These are phyloP conservation scores for Distichodus sexfasciatus DNA, from an alignment of 2,797 vertebrate species.

Conservation along the genomic window DNA sequence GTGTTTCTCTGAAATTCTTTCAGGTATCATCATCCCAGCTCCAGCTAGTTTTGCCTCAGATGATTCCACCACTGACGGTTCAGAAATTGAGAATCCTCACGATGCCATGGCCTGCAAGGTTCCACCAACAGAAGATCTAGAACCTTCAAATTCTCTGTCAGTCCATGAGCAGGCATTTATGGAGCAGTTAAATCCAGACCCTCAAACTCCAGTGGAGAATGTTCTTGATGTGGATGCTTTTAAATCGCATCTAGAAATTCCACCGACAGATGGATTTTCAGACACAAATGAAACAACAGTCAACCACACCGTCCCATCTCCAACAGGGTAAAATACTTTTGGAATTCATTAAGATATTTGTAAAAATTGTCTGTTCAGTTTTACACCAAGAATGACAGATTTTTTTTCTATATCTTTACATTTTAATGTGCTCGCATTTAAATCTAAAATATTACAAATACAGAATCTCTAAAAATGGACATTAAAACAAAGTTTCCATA, in stretches of 20 bases:
- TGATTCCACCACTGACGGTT: conserved; percentile 30
- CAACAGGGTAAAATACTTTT: conserved; percentile 56
- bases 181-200: conserved; percentile 5
- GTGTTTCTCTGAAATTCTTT: neutral
- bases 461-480: too few relatives aligned
- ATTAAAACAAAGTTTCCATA: too few relatives aligned
- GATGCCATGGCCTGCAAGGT: neutral
- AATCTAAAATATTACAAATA: too few relatives aligned
- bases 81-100: conserved; percentile 15
- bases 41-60: conserved; percentile 48
- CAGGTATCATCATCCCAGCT: conserved; percentile 37
- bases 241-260: conserved; percentile 1
- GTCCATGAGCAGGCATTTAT: conserved; percentile 13
- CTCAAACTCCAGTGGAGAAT: neutral
- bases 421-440: too few relatives aligned
- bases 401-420: too few relatives aligned
- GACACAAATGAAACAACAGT: neutral
- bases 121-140: conserved; percentile 23
- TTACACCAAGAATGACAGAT: too few relatives aligned
- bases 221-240: neutral
- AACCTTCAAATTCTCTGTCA: neutral
- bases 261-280: neutral
- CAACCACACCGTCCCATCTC: conserved; percentile 21
- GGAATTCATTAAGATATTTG: neutral
- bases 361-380: neutral